Percentiles rank a stretch among this genome's conserved stretches.
phyloP scores from a whole-genome alignment of 2,113 vertebrate genomes.

The Phalacrocorax carbo region DNA sequence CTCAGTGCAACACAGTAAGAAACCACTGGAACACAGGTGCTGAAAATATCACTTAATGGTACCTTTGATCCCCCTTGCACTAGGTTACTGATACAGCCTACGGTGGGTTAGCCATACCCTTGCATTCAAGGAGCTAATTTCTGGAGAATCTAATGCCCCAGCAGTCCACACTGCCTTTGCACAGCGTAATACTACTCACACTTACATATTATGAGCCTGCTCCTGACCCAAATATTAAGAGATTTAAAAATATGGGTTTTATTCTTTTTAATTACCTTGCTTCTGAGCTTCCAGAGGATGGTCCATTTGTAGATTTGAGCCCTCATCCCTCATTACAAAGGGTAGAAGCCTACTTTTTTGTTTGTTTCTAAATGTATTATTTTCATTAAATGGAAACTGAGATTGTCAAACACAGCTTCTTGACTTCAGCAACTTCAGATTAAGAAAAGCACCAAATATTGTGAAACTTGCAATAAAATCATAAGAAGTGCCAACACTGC shows the following conservation, averaged over 20 bases:
- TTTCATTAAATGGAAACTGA: not conserved
- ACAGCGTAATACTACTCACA: not conserved
- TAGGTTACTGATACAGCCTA: not conserved
- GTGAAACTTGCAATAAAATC: not conserved
- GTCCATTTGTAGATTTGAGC: not conserved
- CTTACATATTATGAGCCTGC: not conserved
- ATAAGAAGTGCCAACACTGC: not conserved
- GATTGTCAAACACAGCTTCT: not conserved
- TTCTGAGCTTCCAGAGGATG: not conserved
- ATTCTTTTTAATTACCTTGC: not conserved
- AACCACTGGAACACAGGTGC: not conserved
- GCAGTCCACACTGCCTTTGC: not conserved
- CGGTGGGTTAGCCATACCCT: not conserved
- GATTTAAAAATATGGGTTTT: not conserved
- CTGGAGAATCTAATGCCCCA: not conserved
- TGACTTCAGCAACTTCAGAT: not conserved
- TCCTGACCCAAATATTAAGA: not conserved
- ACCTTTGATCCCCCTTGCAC: not conserved
- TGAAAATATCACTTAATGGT: not conserved
- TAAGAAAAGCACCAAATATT: not conserved
- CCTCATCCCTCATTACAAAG: not conserved
- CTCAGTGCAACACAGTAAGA: fast-evolving
- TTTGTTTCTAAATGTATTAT: not conserved
- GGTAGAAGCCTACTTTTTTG: not conserved
- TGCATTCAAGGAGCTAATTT: not conserved